Base-by-base conservation (phyloP, 2,888 invertebrate genomes). In the Agonopterix arenella region DNA sequence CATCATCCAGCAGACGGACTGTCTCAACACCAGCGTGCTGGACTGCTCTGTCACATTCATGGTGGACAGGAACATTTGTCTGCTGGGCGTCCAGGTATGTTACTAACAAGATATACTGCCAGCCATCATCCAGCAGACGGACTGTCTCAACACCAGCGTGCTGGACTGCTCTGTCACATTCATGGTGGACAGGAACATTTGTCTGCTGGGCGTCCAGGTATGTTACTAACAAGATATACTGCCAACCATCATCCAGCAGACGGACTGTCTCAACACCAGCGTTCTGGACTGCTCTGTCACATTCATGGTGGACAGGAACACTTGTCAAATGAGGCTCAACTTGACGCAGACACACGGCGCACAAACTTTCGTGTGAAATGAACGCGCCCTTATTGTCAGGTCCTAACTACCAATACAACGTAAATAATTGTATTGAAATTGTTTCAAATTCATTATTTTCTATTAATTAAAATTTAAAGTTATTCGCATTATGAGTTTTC, bases 31-130 rank as follows among this genome's bases (percentile, higher is more conserved):
- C 11, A 93, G 93, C 61, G 93, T 93, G 28, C 90, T 95, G 46
- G 95, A 96, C 73, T 94, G 94, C 69, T 93, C 93, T 10, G 91
- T 95, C 36, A 94, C 95, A 2, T 95, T 96, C 74, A 93, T 93
- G 68, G 95, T 95, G 46, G 94, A 95, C 71, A 93, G 93, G 70
- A 94, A 94, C 70, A 93, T 96, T 62, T 94, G 94, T 70, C 90
- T 95, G 45, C 90, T 93, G 59, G 96, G 94, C 37, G 91, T 94
- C 46, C 92, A 93, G 90, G 91, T 92, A 4, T 43, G 48, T 42
- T 28, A 28, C 7, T 28, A 76, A 81, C 60, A 93, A 93, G 73
- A 91, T 93, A 60, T 94, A 93, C 75, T 95, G 95, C 77, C 90
- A 42, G 90, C 92, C 43, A 88, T 94, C 47, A 80, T 92, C 10